phyloP scores from a whole-genome alignment of 37 sponge, comb jelly and placozoan species.

The Haliclona indistincta region DNA sequence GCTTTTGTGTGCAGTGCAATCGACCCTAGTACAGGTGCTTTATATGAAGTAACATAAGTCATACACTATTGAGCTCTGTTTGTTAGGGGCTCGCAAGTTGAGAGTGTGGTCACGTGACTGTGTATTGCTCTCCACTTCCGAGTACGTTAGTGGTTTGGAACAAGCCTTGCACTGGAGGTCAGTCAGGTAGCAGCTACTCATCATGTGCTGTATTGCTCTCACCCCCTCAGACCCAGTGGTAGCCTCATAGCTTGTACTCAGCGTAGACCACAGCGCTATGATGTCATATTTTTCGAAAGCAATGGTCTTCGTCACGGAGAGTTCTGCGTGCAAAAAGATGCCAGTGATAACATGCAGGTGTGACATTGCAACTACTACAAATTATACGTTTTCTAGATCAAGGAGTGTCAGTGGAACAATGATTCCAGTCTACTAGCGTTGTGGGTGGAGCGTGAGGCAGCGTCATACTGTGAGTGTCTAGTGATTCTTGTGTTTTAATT shows the following conservation, averaged over 20 bases:
- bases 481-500: not conserved
- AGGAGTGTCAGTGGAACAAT: slow-evolving; percentile 79
- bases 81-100: not conserved
- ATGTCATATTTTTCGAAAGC: slow-evolving; percentile 95
- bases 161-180: slow-evolving; percentile 85
- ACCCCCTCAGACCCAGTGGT: slow-evolving; percentile 75
- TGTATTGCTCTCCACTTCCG: slow-evolving; percentile 83
- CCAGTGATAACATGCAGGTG: slow-evolving; percentile 22
- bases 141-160: slow-evolving; percentile 74
- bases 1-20: slow-evolving; percentile 82
- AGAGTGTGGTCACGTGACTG: slow-evolving; percentile 90
- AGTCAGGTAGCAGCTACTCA: not conserved
- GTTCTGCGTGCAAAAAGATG: slow-evolving; percentile 67
- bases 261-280: slow-evolving; percentile 65
- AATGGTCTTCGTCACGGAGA: slow-evolving; percentile 95
- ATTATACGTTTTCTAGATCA: slow-evolving; percentile 46
- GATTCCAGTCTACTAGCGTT: slow-evolving; percentile 81
- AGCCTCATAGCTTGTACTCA: slow-evolving; percentile 86
- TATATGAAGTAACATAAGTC: not conserved
- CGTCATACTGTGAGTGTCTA: not conserved
- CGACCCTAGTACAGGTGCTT: slow-evolving; percentile 55
- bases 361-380: too few species aligned
- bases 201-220: not conserved
- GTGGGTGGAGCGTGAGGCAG: slow-evolving; percentile 57
- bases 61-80: not conserved